Percentiles rank a stretch among this genome's conserved stretches.
These are phyloP conservation scores for Microcaecilia unicolor DNA, from an alignment of 2,797 vertebrate species.

Conservation along the genomic window DNA sequence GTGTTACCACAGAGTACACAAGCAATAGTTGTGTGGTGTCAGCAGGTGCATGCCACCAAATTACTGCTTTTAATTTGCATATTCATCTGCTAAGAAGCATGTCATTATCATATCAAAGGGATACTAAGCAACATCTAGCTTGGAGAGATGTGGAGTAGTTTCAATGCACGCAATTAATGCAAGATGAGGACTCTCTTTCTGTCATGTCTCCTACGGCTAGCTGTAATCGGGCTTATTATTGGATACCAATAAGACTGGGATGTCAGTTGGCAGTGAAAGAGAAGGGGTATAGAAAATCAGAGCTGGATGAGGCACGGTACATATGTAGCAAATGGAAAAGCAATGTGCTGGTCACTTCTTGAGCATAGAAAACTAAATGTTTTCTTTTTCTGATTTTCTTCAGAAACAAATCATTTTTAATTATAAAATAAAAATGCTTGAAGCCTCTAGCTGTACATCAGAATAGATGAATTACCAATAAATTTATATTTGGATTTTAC, in stretches of 20 bases:
- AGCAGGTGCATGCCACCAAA: conserved; percentile 98
- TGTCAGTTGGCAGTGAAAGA: conserved; percentile 60
- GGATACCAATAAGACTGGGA: conserved; percentile 62
- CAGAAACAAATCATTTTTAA: too few relatives aligned
- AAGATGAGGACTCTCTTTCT: conserved; percentile 89
- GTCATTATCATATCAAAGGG: conserved; percentile 99
- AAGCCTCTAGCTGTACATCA: too few relatives aligned
- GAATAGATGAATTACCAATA: too few relatives aligned
- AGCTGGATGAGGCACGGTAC: conserved; percentile 35
- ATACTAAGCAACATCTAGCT: conserved; percentile 89
- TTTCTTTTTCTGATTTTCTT: too few relatives aligned
- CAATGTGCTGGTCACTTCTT: conserved; percentile 43
- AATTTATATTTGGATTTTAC: too few relatives aligned
- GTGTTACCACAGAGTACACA: conserved; percentile 68
- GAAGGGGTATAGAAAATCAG: conserved; percentile 51
- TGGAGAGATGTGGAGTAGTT: conserved; percentile 95
- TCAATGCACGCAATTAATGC: conserved; percentile 99
- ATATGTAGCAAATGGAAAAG: conserved; percentile 35
- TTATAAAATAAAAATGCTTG: too few relatives aligned
- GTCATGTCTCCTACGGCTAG: conserved; percentile 74
- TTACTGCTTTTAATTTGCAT: conserved; percentile 93
- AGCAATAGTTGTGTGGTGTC: conserved; percentile 82
- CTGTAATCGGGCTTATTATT: conserved; percentile 79
- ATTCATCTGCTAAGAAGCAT: conserved; percentile 96
- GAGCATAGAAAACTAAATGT: conserved; percentile 13